A percentile compares a stretch with the other conserved stretches of the same genome.
Evolutionary conservation across 2,888 invertebrate genomes (phyloP).

Genomic region (Asteroscopus sphinx): DNA sequence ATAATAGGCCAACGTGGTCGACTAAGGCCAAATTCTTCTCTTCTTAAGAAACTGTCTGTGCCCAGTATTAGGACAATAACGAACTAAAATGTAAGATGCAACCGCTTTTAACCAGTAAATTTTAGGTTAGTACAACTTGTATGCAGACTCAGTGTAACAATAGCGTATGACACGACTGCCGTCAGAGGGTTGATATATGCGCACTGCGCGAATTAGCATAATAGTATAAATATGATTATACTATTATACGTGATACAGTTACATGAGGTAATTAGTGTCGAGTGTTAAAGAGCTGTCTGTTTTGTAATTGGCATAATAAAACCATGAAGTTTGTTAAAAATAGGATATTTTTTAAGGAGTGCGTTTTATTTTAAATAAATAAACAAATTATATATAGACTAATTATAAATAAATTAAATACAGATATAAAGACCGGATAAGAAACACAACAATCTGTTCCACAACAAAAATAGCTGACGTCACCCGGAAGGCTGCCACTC

Average conservation of each 20-base stretch:
- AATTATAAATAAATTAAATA: too few relatives aligned
- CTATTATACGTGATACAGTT: constrained; percentile 1
- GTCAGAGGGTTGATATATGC: constrained; percentile 41
- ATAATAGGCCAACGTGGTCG: too few relatives aligned
- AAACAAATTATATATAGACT: too few relatives aligned
- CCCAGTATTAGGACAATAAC: too few relatives aligned
- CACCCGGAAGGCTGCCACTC: too few relatives aligned
- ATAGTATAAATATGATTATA: constrained; percentile 40
- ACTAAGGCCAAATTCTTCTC: too few relatives aligned
- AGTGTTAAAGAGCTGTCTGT: constrained; percentile 4
- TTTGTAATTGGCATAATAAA: constrained; percentile 11
- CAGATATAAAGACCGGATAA: too few relatives aligned
- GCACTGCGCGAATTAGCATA: constrained; percentile 50
- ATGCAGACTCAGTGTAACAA: constrained; percentile 33
- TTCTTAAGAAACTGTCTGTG: neutral
- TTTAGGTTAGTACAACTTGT: constrained; percentile 41
- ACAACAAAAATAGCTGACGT: too few relatives aligned
- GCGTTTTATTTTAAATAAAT: too few relatives aligned
- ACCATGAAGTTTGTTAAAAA: neutral
- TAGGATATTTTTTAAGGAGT: too few relatives aligned
- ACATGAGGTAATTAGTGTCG: constrained; percentile 33
- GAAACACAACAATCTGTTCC: too few relatives aligned
- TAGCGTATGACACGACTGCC: constrained; percentile 32
- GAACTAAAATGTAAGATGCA: too few relatives aligned
- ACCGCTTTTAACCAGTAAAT: constrained; percentile 7